phyloP scores from a whole-genome alignment of 1,140 invertebrate species.

The Tachypleus tridentatus region DNA sequence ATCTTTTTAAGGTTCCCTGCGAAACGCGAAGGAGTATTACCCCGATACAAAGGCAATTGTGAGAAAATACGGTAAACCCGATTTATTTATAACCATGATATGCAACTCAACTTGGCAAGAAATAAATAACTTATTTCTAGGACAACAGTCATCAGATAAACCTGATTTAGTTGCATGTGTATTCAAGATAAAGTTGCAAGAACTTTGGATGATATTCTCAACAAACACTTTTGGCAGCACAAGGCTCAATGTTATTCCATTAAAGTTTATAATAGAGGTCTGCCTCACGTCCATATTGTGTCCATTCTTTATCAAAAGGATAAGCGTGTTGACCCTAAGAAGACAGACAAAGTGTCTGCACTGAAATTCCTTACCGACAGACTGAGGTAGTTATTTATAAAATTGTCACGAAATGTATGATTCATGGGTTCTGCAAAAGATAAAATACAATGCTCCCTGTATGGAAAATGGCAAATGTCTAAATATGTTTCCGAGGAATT shows the following conservation, averaged over 20 bases:
- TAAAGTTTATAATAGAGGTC: too few species aligned
- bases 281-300: too few species aligned
- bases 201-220: too few species aligned
- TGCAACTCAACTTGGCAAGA: constrained; percentile 40
- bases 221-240: too few species aligned
- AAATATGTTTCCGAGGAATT: constrained; percentile 16
- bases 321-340: too few species aligned
- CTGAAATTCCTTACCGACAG: too few species aligned
- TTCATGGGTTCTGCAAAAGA: too few species aligned
- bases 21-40: constrained; percentile 16
- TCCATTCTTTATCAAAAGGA: too few species aligned
- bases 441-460: background rate
- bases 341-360: too few species aligned
- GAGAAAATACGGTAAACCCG: constrained; percentile 30
- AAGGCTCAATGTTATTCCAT: too few species aligned
- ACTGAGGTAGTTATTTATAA: too few species aligned
- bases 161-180: constrained; percentile 34
- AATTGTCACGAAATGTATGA: too few species aligned
- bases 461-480: constrained; percentile 14
- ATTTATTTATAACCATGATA: constrained; percentile 38
- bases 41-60: constrained; percentile 32
- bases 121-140: constrained; percentile 28
- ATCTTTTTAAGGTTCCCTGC: constrained; percentile 12
- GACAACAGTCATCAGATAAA: constrained; percentile 27
- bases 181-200: constrained; percentile 31